Evolutionary conservation across 92 coral and sea anemone genomes (phyloP), one percentile per base, ranked within the genome.

Genomic region (Porites lobata): DNA sequence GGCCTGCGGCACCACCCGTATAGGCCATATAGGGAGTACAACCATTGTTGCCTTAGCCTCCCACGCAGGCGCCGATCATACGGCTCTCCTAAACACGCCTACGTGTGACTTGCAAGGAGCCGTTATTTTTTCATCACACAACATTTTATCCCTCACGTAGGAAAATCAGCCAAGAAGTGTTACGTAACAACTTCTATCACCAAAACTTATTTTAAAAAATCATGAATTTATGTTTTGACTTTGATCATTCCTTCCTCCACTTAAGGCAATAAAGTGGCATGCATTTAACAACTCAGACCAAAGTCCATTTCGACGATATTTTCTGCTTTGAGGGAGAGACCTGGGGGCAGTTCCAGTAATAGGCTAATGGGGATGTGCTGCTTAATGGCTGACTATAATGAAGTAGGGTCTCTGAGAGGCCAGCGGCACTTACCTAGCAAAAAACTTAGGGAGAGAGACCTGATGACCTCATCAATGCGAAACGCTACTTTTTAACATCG

Each of bases 101-200:
- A 19, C 70, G 70, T 65, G 70, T 17, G 70, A 65, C 70, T 65
- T 19, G 70, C 70, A 14, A 13, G 24, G 13, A 19, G 32, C 70
- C 70, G 70, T 1, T 17, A 65, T 65, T 65, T 65, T 15, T 65
- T 29, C 69, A 65, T n/a, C 69, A n/a, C 69, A 65, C 69, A 65
- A 65, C 29, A 65, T 65, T 65, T 65, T 65, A 65, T 14, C 69
- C 29, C 29, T 0, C 69, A 65, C 69, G 69, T 65, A 65, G 69
- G 29, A 65, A 65, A 65, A 65, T 65, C 69, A 65, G 69, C 69
- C 69, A 65, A 65, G 69, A 65, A 65, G 69, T 65, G 69, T 65
- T 65, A 65, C 69, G 69, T 65, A 6, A 65, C 69, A 65, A 65
- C 69, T 65, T 65, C 69, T 65, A 65, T 65, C 0, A 65, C 0